phyloP scores from a whole-genome alignment of 1,140 invertebrate species.

The Ooceraea biroi region DNA sequence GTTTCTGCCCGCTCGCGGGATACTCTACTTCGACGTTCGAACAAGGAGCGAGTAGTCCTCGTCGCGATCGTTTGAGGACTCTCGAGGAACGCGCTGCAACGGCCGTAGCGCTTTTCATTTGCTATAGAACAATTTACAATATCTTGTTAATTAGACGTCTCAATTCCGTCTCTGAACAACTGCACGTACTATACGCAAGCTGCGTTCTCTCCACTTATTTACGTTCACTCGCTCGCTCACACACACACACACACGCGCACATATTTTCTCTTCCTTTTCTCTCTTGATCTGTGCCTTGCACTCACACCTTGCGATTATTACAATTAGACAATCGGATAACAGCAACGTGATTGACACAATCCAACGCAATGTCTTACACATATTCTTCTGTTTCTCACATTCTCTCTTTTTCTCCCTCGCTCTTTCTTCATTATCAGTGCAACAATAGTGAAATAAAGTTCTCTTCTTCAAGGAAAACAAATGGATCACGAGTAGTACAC shows the following conservation, averaged over 20 bases:
- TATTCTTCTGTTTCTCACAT: constrained; percentile 38
- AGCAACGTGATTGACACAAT: constrained; percentile 59
- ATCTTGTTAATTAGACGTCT: constrained; percentile 78
- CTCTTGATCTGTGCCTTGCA: constrained; percentile 24
- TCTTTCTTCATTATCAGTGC: constrained; percentile 50
- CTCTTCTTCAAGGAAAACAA: constrained; percentile 65
- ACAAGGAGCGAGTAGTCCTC: background rate
- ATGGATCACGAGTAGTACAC: constrained; percentile 45
- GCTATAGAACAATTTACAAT: constrained; percentile 82
- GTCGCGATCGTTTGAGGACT: constrained; percentile 13
- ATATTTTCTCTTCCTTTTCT: constrained; percentile 33
- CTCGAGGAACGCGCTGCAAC: constrained; percentile 73
- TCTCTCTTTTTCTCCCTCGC: constrained; percentile 35
- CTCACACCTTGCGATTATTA: constrained; percentile 41
- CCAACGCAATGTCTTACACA: constrained; percentile 38
- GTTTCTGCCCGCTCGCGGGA: background rate
- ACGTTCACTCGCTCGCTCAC: constrained; percentile 43
- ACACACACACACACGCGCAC: constrained; percentile 7
- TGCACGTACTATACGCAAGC: constrained; percentile 54
- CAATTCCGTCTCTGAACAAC: constrained; percentile 76
- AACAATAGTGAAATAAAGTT: constrained; percentile 72
- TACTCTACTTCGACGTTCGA: background rate
- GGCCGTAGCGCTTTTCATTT: constrained; percentile 78
- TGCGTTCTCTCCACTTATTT: constrained; percentile 54
- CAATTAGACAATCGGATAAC: constrained; percentile 69